A percentile compares a stretch with the other conserved stretches of the same genome.
These are phyloP conservation scores for Rotaria magnacalcarata DNA, from an alignment of 2,888 invertebrate species.

Conservation along the genomic window DNA sequence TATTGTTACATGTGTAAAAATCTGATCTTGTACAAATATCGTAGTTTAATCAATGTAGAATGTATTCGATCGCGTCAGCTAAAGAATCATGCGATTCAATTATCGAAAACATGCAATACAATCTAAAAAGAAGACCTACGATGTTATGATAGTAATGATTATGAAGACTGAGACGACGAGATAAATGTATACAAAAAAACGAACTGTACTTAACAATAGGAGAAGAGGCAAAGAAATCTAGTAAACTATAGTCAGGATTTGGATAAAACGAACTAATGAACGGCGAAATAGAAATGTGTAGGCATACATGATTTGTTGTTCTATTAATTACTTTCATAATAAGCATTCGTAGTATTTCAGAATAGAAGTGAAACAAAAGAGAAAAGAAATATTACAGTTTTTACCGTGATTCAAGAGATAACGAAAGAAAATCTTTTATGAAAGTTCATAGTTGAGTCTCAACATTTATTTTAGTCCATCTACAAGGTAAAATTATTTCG, in stretches of 20 bases:
- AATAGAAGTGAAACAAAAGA: background rate
- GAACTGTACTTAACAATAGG: background rate
- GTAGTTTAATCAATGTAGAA: background rate
- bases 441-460: too few relatives aligned
- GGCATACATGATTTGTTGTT: background rate
- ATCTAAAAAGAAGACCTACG: background rate
- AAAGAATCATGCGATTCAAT: background rate
- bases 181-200: too few relatives aligned
- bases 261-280: background rate
- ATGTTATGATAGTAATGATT: background rate
- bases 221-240: background rate
- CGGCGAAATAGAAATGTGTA: background rate
- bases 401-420: too few relatives aligned
- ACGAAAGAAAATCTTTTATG: too few relatives aligned
- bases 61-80: background rate
- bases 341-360: too few relatives aligned
- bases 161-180: background rate
- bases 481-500: too few relatives aligned
- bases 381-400: background rate
- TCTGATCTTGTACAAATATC: background rate
- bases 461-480: too few relatives aligned
- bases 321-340: background rate
- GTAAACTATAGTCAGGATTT: background rate
- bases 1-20: conserved; percentile 25
- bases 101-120: background rate